Conservation (phyloP, 2,888 invertebrate species). For the Hoplodrina blanda region DNA sequence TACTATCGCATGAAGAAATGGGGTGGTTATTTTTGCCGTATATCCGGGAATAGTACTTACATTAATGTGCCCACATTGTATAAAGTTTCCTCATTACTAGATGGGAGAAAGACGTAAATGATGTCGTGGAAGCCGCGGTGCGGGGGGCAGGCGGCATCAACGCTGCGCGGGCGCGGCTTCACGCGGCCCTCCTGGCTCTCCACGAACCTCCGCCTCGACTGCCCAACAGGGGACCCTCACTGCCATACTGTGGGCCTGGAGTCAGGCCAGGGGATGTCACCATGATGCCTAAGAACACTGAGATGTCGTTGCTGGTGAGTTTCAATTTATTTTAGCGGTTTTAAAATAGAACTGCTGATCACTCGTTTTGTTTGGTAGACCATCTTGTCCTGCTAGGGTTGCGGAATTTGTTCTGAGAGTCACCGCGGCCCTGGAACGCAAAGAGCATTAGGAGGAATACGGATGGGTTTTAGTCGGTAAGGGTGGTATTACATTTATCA, state of each 20-base stretch:
- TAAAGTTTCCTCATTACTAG: conserved; percentile 59
- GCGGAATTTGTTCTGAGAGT: no score
- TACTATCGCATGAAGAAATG: background rate
- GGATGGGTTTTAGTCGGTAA: no score
- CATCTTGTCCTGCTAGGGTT: no score
- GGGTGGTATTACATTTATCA: no score
- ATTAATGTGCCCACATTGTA: background rate
- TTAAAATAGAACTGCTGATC: no score
- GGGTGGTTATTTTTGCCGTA: background rate
- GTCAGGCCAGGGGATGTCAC: conserved; percentile 88
- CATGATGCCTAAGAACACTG: conserved; percentile 88
- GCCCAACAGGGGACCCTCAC: conserved; percentile 88
- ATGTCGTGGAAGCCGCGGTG: conserved; percentile 90
- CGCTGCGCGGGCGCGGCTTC: conserved; percentile 83
- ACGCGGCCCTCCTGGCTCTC: conserved; percentile 83
- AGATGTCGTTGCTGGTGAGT: conserved; percentile 88
- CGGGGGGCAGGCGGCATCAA: conserved; percentile 86
- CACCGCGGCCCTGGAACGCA: no score
- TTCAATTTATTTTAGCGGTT: background rate
- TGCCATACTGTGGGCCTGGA: conserved; percentile 91
- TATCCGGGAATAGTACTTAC: background rate
- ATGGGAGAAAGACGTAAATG: conserved; percentile 90
- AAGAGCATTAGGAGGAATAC: no score
- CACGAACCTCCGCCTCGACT: conserved; percentile 76
- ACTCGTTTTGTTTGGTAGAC: no score